phyloP scores from a whole-genome alignment of 2,797 vertebrate genomes.

The Gallinago nigripennis region DNA sequence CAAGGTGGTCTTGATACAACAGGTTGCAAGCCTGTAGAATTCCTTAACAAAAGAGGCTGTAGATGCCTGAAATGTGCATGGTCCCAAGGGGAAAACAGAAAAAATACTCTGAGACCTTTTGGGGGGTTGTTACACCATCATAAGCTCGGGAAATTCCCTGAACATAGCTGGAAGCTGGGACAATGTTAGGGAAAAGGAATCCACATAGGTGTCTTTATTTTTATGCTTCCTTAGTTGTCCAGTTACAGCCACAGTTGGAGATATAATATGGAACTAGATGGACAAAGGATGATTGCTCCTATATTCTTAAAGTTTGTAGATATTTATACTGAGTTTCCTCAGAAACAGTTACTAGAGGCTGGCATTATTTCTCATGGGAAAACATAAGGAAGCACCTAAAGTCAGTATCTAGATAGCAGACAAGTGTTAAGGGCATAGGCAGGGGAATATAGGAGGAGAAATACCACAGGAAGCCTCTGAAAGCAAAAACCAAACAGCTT shows the following conservation, averaged over 20 bases:
- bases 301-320: neutral
- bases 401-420: neutral
- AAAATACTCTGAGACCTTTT: neutral
- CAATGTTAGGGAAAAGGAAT: neutral
- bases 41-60: neutral
- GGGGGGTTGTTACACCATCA: neutral
- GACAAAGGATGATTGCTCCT: neutral
- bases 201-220: neutral
- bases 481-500: neutral
- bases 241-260: neutral
- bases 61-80: neutral
- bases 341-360: neutral
- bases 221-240: neutral
- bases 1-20: neutral
- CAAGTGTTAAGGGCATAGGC: neutral
- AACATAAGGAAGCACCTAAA: neutral
- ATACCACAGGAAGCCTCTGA: neutral
- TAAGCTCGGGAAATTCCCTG: neutral
- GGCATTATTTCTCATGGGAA: neutral
- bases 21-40: neutral
- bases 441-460: neutral
- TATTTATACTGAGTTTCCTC: neutral
- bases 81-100: neutral
- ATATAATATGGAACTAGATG: neutral
- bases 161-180: neutral